Percentiles rank a stretch among this genome's conserved stretches.
Evolutionary conservation across 2,113 vertebrate genomes (phyloP).

Genomic region (Caloenas nicobarica): DNA sequence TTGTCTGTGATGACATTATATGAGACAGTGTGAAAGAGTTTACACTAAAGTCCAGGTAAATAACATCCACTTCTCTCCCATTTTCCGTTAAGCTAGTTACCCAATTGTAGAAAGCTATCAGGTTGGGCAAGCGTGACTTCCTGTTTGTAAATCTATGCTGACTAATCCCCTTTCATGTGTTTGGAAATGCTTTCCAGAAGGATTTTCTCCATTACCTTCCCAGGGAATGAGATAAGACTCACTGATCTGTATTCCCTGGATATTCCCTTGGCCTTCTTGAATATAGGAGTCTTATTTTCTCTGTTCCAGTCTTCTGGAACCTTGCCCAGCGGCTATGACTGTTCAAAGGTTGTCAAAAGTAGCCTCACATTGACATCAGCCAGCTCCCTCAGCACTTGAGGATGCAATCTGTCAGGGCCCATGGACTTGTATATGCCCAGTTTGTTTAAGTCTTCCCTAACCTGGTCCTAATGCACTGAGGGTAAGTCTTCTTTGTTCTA

Average conservation of each 20-base stretch:
- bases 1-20: neutral
- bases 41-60: neutral
- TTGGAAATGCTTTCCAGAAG: neutral
- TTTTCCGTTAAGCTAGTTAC: neutral
- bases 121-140: neutral
- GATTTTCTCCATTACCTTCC: no score
- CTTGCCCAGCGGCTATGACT: neutral
- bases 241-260: neutral
- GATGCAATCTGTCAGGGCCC: neutral
- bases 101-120: neutral
- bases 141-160: neutral
- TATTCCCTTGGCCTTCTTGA: neutral
- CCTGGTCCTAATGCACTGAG: neutral
- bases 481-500: neutral
- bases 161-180: neutral
- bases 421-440: neutral
- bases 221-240: neutral
- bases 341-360: neutral
- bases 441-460: neutral
- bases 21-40: neutral
- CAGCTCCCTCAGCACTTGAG: neutral
- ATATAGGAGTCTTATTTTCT: neutral
- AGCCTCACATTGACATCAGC: neutral
- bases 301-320: neutral
- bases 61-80: neutral